These are phyloP conservation scores for Luscinia luscinia DNA, from an alignment of 2,797 vertebrate species.

Conservation along the genomic window DNA sequence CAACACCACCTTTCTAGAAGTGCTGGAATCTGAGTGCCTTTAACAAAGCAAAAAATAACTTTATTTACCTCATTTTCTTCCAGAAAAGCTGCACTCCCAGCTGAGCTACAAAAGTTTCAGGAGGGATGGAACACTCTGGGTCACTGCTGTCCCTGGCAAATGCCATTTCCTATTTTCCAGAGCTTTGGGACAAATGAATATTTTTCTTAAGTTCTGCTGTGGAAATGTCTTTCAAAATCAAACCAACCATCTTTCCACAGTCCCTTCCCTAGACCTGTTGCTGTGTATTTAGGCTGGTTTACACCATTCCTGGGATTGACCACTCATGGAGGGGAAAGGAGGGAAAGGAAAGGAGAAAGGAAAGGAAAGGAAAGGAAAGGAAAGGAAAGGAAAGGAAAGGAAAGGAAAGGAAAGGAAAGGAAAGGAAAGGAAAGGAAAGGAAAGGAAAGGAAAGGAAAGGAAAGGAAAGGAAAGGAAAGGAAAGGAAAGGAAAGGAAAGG, in stretches of 20 bases:
- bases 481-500: too few relatives aligned
- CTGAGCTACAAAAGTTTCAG: background rate
- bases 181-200: background rate
- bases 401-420: too few relatives aligned
- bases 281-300: background rate
- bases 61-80: background rate
- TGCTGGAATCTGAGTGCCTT: background rate
- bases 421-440: too few relatives aligned
- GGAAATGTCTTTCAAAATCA: background rate
- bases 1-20: too few relatives aligned
- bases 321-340: too few relatives aligned
- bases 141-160: rapidly evolving
- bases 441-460: too few relatives aligned
- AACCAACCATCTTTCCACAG: background rate
- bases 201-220: background rate
- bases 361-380: too few relatives aligned
- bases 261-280: background rate
- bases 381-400: too few relatives aligned
- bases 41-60: background rate
- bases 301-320: background rate
- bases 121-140: rapidly evolving
- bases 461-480: too few relatives aligned
- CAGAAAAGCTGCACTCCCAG: background rate
- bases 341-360: too few relatives aligned
- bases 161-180: background rate